A percentile compares a stretch with the other conserved stretches of the same genome.
Evolutionary conservation across 2,888 invertebrate genomes (phyloP).

Genomic region (Latheticus oryzae): DNA sequence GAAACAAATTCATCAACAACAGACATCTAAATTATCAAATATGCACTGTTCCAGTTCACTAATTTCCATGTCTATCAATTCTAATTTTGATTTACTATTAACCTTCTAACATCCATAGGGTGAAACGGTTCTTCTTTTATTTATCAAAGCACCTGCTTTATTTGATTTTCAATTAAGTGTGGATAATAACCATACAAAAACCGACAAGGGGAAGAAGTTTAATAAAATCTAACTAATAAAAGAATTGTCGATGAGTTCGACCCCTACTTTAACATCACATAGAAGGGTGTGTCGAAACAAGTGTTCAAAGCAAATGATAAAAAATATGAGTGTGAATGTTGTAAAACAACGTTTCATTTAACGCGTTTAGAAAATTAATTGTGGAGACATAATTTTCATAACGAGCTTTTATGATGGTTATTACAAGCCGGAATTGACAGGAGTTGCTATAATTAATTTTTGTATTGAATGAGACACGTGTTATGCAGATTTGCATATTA

Average conservation of each 20-base stretch:
- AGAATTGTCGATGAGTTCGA: slow-evolving; percentile 19
- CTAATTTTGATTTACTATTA: slow-evolving; percentile 1
- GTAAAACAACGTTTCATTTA: slow-evolving; percentile 19
- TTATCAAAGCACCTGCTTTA: slow-evolving; percentile 40
- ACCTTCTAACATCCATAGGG: slow-evolving; percentile 14
- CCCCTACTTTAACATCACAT: slow-evolving; percentile 5
- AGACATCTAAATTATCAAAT: no score
- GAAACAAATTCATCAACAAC: slow-evolving; percentile 41
- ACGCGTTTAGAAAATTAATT: slow-evolving; percentile 23
- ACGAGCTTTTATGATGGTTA: slow-evolving; percentile 23
- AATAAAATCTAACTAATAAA: slow-evolving; percentile 51
- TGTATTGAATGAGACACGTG: slow-evolving; percentile 28
- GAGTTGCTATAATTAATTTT: slow-evolving; percentile 19
- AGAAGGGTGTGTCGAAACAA: slow-evolving; percentile 27
- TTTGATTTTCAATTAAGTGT: slow-evolving; percentile 58
- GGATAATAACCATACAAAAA: slow-evolving; percentile 53
- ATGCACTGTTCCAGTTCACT: no score
- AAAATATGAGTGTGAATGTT: slow-evolving; percentile 8
- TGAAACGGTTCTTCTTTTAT: slow-evolving; percentile 18
- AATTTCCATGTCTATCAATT: slow-evolving; percentile 2
- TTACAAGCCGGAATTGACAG: slow-evolving; percentile 22
- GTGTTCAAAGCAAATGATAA: slow-evolving; percentile 27
- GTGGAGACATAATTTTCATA: slow-evolving; percentile 20
- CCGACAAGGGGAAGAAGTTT: slow-evolving; percentile 42
- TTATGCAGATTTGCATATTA: slow-evolving; percentile 18